Evolutionary conservation across 1,140 invertebrate species (phyloP), one percentile per base, ranked within the genome.

Genomic region (Trichogramma pretiosum): DNA sequence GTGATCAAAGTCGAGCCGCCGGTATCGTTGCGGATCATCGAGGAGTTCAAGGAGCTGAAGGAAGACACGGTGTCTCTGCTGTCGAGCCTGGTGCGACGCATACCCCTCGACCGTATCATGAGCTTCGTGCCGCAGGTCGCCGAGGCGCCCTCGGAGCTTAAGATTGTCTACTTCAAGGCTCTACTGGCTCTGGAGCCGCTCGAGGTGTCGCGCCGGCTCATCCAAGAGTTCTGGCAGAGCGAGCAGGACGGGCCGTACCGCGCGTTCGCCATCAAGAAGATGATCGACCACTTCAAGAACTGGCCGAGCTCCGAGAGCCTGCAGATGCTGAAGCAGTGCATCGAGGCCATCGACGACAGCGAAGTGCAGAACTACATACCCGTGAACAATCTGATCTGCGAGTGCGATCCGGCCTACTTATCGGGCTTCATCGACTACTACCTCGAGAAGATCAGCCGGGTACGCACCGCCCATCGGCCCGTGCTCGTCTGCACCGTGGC

Each of bases 321-420:
- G 49, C 3, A 42, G 2, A 13, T 51, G 0, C n/a, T 42, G 32
- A 41, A 39, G 16, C 22, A n/a, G 2, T 46, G 43, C 24, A 35
- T 51, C 10, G 8, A 37, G 1, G 21, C 4, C 11, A 2, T 32
- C 2, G 17, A 45, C 9, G 26, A 43, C 17, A 3, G 13, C 1
- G 14, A 14, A 13, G 0, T 14, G 0, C 18, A 45, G 1, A 28
- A 26, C 9, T 21, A 5, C 0, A 24, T 50, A 5, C 32, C 42
- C 2, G 30, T 45, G 8, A 5, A 38, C 1, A 18, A 28, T 1
- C 5, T 7, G 9, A 1, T 5, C 7, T 7, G 13, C 9, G 14
- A 21, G 16, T n/a, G 38, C 13, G 24, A 34, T 16, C 1, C 1
- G 5, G 8, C 11, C 3, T 50, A 11, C 32, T 9, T 45, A 13